Base-by-base conservation (phyloP, 2,113 vertebrate species). In the Amphilophus citrinellus region DNA sequence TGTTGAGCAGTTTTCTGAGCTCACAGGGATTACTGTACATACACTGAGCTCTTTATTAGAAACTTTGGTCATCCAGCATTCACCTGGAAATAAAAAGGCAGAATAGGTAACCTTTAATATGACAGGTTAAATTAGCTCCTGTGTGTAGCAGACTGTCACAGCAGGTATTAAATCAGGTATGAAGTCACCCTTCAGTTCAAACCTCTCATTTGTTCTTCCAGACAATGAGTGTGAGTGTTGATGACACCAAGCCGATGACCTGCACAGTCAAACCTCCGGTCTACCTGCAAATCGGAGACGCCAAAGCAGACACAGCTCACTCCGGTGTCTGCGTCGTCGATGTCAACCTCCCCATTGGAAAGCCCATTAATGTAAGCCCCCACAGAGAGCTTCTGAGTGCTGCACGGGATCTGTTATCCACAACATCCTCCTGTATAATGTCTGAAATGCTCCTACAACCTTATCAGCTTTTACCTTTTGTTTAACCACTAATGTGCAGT, bases 271-370 rank as follows among this genome's bases (percentile, higher is more conserved):
- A 97, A 89, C 86, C 96, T 60, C 93, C 97, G 0, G 94, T 97
- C 11, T 92, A 93, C 47, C 94, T 97, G 20, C 96, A 97, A 84
- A 93, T 97, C 17, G 96, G 96, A 20, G 96, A 97, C 32, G 62
- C 92, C 59, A 94, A 94, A 58, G 84, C 91, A 5, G 95, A 96
- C 22, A 65, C 92, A 1, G 91, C 91, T 18, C 95, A 93, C 59
- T 97, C 96, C 2, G 97, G 97, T 0, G 97, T 98, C 14, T 94
- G 93, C 20, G 96, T 97, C 15, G 96, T 97, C 0, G 97, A 98
- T 24, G 91, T 97, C 81, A 94, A 90, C 9, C 95, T 97, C 2
- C 96, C 96, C 1, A 93, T 87, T 50, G 87, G 95, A 17, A 86
- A 93, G 39, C 86, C 95, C 1, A 93, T 96, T 47, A 94, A 96